Evolutionary conservation across 2,797 vertebrate genomes (phyloP).

Genomic region (Phyllotis vaccarum): DNA sequence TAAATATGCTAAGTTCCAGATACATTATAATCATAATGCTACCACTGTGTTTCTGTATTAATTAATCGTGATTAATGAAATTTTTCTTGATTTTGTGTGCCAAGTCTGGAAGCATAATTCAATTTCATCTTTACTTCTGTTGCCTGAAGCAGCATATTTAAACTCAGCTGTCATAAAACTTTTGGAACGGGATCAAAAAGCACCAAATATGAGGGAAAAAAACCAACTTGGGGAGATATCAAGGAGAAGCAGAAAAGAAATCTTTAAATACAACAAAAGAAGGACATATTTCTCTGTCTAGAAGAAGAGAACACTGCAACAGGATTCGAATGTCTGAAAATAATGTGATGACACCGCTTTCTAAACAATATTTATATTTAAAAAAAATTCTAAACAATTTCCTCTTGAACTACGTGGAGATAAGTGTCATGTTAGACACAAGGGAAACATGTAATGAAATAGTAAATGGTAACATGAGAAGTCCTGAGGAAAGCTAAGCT

Average conservation of each 20-base stretch:
- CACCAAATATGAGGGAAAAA: constrained; percentile 3
- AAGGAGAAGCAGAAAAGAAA: constrained; percentile 34
- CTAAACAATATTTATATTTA: not conserved
- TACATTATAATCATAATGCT: constrained; percentile 76
- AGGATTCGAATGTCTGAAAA: constrained; percentile 55
- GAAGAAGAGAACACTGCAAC: constrained; percentile 39
- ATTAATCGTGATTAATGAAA: constrained; percentile 80
- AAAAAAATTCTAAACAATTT: not conserved
- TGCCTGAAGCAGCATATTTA: constrained; percentile 79
- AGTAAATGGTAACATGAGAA: constrained; percentile 18
- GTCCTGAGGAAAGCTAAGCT: constrained; percentile 42
- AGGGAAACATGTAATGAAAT: constrained; percentile 43
- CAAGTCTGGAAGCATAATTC: constrained; percentile 80
- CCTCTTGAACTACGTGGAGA: constrained; percentile 46
- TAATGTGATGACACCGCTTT: constrained; percentile 51
- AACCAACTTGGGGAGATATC: constrained; percentile 24
- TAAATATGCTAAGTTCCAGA: constrained; percentile 75
- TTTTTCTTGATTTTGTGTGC: constrained; percentile 78
- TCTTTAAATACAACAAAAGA: constrained; percentile 62
- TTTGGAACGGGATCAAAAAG: constrained; percentile 77
- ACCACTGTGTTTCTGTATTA: constrained; percentile 79
- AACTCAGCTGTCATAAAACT: constrained; percentile 76
- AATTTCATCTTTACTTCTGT: constrained; percentile 79
- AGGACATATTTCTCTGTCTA: not conserved
- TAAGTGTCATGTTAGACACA: constrained; percentile 53